phyloP scores from a whole-genome alignment of 2,888 invertebrate species.

The Acleris sparsana region DNA sequence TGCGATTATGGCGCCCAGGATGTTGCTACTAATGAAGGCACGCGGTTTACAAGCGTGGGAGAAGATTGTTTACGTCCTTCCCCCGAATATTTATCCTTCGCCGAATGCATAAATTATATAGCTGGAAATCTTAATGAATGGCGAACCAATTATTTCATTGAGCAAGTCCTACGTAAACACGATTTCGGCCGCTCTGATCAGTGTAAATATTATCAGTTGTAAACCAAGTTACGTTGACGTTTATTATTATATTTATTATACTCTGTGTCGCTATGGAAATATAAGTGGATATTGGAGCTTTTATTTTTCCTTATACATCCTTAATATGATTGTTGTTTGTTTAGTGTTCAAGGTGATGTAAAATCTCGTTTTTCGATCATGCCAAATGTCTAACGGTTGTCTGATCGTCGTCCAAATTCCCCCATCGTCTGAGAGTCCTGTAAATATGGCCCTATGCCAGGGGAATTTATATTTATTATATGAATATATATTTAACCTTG shows the following conservation, averaged over 20 bases:
- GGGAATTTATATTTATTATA: slow-evolving; percentile 45
- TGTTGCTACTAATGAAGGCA: slow-evolving; percentile 58
- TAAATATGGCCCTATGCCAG: slow-evolving; percentile 45
- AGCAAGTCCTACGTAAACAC: slow-evolving; percentile 7
- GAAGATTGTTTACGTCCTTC: slow-evolving; percentile 62
- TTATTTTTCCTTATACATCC: too few species aligned
- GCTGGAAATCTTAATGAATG: slow-evolving; percentile 17
- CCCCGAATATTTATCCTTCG: slow-evolving; percentile 54
- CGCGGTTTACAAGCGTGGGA: slow-evolving; percentile 58
- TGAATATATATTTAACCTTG: slow-evolving; percentile 52
- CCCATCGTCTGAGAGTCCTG: slow-evolving; percentile 21
- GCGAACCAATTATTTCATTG: slow-evolving; percentile 2
- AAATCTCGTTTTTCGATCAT: slow-evolving; percentile 15
- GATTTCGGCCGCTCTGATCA: background rate
- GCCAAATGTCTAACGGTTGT: slow-evolving; percentile 35
- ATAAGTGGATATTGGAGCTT: background rate
- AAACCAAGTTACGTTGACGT: background rate
- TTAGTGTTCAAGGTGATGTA: slow-evolving; percentile 11
- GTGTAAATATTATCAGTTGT: background rate
- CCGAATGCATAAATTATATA: slow-evolving; percentile 48
- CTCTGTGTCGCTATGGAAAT: background rate
- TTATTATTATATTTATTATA: too few species aligned
- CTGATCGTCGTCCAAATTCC: slow-evolving; percentile 29
- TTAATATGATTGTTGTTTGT: background rate
- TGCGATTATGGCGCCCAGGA: slow-evolving; percentile 49